A percentile compares a stretch with the other conserved stretches of the same genome.
These are phyloP conservation scores for Pseudobourletiella spinata DNA, from an alignment of 1,140 invertebrate species.

Conservation along the genomic window DNA sequence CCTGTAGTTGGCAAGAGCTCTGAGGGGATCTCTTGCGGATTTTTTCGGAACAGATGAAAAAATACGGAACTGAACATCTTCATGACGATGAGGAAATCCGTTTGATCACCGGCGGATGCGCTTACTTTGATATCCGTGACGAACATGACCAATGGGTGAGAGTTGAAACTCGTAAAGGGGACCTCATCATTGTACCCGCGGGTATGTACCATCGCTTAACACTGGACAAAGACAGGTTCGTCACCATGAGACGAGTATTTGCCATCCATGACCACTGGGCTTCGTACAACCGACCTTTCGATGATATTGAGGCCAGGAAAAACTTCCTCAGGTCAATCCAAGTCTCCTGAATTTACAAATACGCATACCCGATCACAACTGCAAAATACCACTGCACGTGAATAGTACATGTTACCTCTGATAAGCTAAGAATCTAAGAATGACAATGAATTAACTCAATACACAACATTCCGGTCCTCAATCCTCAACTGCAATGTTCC, in stretches of 20 bases:
- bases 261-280: conserved; percentile 87
- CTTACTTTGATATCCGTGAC: conserved; percentile 95
- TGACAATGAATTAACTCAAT: too few relatives aligned
- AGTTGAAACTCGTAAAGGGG: conserved; percentile 63
- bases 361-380: too few relatives aligned
- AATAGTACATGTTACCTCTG: too few relatives aligned
- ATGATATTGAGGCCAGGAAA: too few relatives aligned
- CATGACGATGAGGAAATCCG: conserved; percentile 97
- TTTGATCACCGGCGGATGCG: conserved; percentile 62
- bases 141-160: conserved; percentile 78
- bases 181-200: conserved; percentile 85
- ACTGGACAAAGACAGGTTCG: conserved; percentile 58
- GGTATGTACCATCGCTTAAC: conserved; percentile 98
- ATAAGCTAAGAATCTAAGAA: too few relatives aligned
- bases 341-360: too few relatives aligned
- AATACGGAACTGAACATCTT: conserved; percentile 79
- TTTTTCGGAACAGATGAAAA: conserved; percentile 73
- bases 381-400: too few relatives aligned
- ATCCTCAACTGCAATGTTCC: too few relatives aligned
- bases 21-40: too few relatives aligned
- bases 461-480: too few relatives aligned
- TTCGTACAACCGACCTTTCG: conserved; percentile 76
- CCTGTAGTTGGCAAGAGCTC: too few relatives aligned
- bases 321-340: too few relatives aligned
- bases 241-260: conserved; percentile 60